Evolutionary conservation across 2,113 vertebrate species (phyloP), one percentile per base, ranked within the genome.

Genomic region (Datnioides undecimradiatus): DNA sequence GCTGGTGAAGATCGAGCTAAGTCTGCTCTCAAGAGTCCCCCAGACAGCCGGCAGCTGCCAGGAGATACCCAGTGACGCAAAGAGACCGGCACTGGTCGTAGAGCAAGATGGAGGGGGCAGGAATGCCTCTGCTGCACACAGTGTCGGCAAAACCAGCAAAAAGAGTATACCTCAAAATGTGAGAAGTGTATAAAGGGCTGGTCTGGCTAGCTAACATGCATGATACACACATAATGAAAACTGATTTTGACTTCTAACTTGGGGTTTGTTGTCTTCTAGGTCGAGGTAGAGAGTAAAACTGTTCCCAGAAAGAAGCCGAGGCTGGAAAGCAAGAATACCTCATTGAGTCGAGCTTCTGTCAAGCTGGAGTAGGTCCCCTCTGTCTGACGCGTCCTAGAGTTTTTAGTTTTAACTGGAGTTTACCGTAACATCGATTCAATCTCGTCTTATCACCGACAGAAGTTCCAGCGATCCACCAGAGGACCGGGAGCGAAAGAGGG

Each of bases 1-100:
- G 19, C 3, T 97, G 82, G 97, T 99, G 69, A 99, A 96, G 94
- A 97, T 98, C 60, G 75, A 95, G 19, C 92, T 98, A 0, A 78
- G 88, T 65, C 93, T 97, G n/a, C 95, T 99, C 6, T 93, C 93
- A 2, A 95, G 93, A 83, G 64, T 97, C 5, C 97, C 97, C 6
- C 90, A 80, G 60, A 55, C 5, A 17, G 31, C 75, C 14, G 12
- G 57, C 76, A 65, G 6, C 25, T 72, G 29, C 31, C 75, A 45
- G 62, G 69, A 68, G 43, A 38, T 17, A 9, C 27, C 83, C 79
- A 48, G 62, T 58, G 86, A 25, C 16, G 93, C 52, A 80, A 95
- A 95, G 73, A 91, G 81, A 82, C 76, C 79, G 16, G 69, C 66
- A 11, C 36, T 55, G 36, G 66, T 58, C 27, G 86, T 86, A 0